Evolutionary conservation across 2,797 vertebrate species (phyloP), one percentile per base, ranked within the genome.

Genomic region (Pagetopsis macropterus): DNA sequence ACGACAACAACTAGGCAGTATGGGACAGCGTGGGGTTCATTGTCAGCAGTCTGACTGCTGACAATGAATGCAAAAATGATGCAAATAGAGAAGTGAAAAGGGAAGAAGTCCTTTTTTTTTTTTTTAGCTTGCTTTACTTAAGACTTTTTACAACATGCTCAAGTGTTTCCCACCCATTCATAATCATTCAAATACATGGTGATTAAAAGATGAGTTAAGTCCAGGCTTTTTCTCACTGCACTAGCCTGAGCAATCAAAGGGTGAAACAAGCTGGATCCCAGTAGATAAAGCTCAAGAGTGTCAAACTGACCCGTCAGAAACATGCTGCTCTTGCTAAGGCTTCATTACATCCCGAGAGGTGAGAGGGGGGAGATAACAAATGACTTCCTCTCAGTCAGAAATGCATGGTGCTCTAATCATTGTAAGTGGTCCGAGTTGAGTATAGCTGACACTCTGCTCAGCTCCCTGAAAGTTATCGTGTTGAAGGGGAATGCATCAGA

Each of bases 401-500:
- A 46, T 17, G 0, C 15, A 41, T 15, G 40, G 14, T 58, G 3
- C 10, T 70, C 5, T 48, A 51, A 41, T 6, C 12, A 17, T 33
- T 64, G 70, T 50, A 64, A 59, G 16, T n/a, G 9, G 6, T 33
- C 33, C 31, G 7, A 56, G 54, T 43, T 64, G 16, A 68, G 21
- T 44, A 43, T 52, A 52, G 9, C 15, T 49, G 27, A 67, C 8
- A 46, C 10, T 67, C n/a, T 56, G 31, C 52, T 51, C 5, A 40
- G 51, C 19, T 73, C 44, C 19, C 44, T 61, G 68, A 61, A 72
- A 63, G 66, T 55, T 65, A 61, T 58, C 27, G 0, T 43, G 70
- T 64, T 79, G 61, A 81, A 62, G 15, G 40, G 12, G 7, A 66
- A 67, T 59, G 57, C 56, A 79, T 61, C 74, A 62, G 50, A 61